Conservation (phyloP, 2,888 invertebrate genomes). For the Napeogenes sylphis region DNA sequence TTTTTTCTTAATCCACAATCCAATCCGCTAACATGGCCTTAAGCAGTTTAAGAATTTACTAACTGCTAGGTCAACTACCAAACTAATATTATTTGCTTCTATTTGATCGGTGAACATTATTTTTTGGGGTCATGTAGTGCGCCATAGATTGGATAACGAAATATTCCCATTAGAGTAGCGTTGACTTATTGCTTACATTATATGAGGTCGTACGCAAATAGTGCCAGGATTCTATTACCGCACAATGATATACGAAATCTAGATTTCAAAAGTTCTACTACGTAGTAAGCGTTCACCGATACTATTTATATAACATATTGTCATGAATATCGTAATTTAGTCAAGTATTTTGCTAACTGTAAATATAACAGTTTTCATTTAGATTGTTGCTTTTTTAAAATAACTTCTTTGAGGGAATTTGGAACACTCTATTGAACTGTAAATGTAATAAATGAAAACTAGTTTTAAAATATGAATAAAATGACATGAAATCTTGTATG, state of each 20-base stretch:
- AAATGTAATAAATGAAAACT: background rate
- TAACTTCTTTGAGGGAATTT: no score
- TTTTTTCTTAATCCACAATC: conserved; percentile 34
- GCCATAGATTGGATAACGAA: no score
- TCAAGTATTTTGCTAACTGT: background rate
- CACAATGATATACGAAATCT: conserved; percentile 55
- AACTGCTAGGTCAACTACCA: no score
- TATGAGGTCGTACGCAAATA: conserved; percentile 62
- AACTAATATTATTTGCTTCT: no score
- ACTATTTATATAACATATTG: conserved; percentile 23
- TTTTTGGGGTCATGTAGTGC: no score
- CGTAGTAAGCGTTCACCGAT: conserved; percentile 21
- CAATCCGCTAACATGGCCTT: no score
- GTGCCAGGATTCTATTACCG: conserved; percentile 61
- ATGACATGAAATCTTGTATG: background rate
- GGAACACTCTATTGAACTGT: no score
- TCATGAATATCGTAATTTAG: conserved; percentile 21
- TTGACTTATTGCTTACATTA: conserved; percentile 59
- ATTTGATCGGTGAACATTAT: no score
- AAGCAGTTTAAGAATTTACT: no score
- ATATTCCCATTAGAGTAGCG: no score
- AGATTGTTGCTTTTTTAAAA: no score
- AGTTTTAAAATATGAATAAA: background rate
- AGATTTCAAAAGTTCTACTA: conserved; percentile 1
- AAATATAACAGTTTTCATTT: no score